Evolutionary conservation across 2,113 vertebrate genomes (phyloP).

Genomic region (Pedionomus torquatus): DNA sequence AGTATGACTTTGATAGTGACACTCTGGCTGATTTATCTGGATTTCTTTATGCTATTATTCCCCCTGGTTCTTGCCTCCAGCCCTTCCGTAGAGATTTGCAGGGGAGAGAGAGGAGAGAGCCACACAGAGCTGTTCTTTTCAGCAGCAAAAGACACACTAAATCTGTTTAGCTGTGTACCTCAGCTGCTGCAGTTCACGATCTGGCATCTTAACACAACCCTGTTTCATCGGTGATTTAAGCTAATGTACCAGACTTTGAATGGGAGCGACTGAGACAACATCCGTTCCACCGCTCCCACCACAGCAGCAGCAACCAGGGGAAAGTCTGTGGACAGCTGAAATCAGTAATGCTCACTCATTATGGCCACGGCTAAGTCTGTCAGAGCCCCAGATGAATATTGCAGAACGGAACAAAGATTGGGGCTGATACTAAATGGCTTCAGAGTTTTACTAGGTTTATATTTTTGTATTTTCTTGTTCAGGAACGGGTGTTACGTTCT

Average conservation of each 20-base stretch:
- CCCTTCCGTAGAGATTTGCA: neutral
- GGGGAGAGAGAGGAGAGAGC: neutral
- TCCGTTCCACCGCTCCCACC: neutral
- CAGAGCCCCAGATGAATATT: neutral
- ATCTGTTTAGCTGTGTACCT: neutral
- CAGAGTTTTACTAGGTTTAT: neutral
- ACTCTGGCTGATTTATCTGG: neutral
- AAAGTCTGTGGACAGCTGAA: neutral
- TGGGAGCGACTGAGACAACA: neutral
- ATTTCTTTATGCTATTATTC: neutral
- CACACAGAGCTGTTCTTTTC: neutral
- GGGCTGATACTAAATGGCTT: neutral
- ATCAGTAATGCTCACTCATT: neutral
- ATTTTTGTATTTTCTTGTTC: neutral
- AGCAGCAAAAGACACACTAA: neutral
- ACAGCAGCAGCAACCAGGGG: neutral
- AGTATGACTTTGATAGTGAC: neutral
- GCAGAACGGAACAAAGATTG: neutral
- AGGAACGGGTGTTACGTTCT: neutral
- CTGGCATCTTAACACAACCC: neutral
- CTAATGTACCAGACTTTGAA: neutral
- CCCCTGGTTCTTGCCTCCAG: fast-evolving
- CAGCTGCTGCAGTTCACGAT: neutral
- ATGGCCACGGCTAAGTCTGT: neutral
- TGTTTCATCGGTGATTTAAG: neutral